These are phyloP conservation scores for Diglossa brunneiventris DNA, from an alignment of 2,113 vertebrate genomes.

Conservation along the genomic window DNA sequence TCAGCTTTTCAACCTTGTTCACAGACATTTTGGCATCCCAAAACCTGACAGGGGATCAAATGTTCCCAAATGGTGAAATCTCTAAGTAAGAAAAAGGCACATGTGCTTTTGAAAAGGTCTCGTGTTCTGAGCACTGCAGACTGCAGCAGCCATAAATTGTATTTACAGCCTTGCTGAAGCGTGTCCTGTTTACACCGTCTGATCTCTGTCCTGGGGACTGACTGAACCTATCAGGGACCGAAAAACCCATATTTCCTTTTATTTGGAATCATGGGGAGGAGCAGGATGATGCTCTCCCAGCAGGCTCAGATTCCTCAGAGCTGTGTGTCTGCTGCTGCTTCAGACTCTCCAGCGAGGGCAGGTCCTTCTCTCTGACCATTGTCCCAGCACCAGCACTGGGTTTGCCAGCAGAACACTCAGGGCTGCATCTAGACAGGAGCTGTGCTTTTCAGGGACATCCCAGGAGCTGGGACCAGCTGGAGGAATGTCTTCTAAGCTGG, in stretches of 20 bases:
- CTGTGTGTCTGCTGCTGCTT: background rate
- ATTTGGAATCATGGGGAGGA: background rate
- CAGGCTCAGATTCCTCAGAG: background rate
- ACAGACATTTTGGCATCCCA: background rate
- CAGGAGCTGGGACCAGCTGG: too few species aligned
- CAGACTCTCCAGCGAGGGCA: background rate
- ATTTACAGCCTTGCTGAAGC: slow-evolving; percentile 3
- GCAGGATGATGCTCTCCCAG: background rate
- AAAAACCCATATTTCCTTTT: background rate
- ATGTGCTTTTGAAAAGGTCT: background rate
- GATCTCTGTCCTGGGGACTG: background rate
- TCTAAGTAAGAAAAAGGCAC: background rate
- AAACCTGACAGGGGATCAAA: background rate
- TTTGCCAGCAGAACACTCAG: background rate
- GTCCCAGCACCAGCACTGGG: background rate
- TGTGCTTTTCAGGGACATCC: background rate
- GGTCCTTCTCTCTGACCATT: background rate
- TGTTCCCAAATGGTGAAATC: background rate
- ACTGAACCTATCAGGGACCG: background rate
- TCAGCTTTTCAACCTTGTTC: background rate
- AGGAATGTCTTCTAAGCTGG: background rate
- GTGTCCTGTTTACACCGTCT: background rate
- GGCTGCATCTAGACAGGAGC: background rate
- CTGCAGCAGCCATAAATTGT: background rate
- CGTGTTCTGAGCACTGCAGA: background rate